Percentiles rank a stretch among this genome's conserved stretches.
These are phyloP conservation scores for Echinops telfairi DNA, from an alignment of 2,113 vertebrate species.

Conservation along the genomic window DNA sequence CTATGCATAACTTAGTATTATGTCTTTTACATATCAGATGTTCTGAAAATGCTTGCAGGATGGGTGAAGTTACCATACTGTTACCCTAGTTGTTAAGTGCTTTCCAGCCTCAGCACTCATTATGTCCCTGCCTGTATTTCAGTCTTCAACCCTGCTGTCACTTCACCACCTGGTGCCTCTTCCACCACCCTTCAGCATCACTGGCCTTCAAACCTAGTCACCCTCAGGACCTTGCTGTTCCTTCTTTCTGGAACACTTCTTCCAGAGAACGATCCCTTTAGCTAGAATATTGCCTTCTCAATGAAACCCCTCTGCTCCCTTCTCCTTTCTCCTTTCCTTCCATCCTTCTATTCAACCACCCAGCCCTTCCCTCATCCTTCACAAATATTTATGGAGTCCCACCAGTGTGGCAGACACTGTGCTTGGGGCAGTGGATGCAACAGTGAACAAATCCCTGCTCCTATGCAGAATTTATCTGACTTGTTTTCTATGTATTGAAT, in stretches of 20 bases:
- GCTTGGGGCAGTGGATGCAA: not conserved
- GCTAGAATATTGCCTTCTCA: constrained; percentile 20
- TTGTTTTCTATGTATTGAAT: not conserved
- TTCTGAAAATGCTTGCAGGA: constrained; percentile 9
- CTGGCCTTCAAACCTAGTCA: not conserved
- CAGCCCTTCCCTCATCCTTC: not conserved
- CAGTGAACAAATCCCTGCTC: not conserved
- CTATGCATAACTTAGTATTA: not conserved
- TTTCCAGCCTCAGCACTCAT: constrained; percentile 77
- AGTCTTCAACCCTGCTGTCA: not conserved
- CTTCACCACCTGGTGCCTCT: too few species aligned
- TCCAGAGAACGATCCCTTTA: not conserved
- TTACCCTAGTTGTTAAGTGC: constrained; percentile 73
- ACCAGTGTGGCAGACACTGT: not conserved
- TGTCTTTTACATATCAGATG: not conserved
- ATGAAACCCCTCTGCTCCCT: not conserved
- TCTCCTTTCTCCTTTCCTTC: not conserved
- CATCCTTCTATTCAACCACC: not conserved
- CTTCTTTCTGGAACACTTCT: constrained; percentile 31
- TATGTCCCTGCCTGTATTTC: constrained; percentile 15
- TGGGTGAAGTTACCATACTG: not conserved
- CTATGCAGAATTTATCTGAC: not conserved
- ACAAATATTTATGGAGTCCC: not conserved
- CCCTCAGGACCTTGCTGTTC: not conserved
- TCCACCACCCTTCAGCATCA: not conserved